Base-by-base conservation (phyloP, 2,797 vertebrate species). In the Graptemys geographica region DNA sequence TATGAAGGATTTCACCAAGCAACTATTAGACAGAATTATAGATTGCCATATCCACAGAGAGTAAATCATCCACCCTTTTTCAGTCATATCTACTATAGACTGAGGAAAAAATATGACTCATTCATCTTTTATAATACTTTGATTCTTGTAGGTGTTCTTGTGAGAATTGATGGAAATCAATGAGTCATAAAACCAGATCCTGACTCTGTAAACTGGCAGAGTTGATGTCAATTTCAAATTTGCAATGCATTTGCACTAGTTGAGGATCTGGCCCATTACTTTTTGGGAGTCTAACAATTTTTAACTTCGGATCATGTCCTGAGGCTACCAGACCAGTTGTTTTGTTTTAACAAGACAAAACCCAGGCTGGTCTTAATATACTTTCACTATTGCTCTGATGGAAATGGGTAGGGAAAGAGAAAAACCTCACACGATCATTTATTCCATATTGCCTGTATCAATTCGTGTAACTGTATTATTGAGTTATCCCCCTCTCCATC, bases 71-170 rank as follows among this genome's bases (percentile, higher is more conserved):
- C 86, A 65, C 90, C 72, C 81, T 84, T 82, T 82, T 69, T 92
- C 74, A 89, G 76, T 74, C 87, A 19, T 31, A 78, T 49, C 95
- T 92, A 96, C 93, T 94, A 93, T 44, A 86, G 91, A 81, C 8
- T 49, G 90, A 94, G 84, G 86, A 93, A 94, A 95, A 94, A 41
- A 72, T 41, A 69, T 92, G 90, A 92, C 80, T 94, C 89, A 81
- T 92, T 95, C 94, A 85, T 92, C 69, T 96, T 92, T 53, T 92
- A 90, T 88, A 96, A 96, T 96, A 93, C 96, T 91, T 84, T 96
- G 93, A 97, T 94, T 96, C 96, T 86, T 84, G 49, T 86, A 51
- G 91, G 93, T 84, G 91, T 57, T 94, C 79, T 90, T 74, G 27
- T 87, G 92, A 80, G 94, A 96, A 95, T 65, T 93, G 92, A 96